phyloP scores from a whole-genome alignment of 2,113 vertebrate genomes.

The Seriola rivoliana region DNA sequence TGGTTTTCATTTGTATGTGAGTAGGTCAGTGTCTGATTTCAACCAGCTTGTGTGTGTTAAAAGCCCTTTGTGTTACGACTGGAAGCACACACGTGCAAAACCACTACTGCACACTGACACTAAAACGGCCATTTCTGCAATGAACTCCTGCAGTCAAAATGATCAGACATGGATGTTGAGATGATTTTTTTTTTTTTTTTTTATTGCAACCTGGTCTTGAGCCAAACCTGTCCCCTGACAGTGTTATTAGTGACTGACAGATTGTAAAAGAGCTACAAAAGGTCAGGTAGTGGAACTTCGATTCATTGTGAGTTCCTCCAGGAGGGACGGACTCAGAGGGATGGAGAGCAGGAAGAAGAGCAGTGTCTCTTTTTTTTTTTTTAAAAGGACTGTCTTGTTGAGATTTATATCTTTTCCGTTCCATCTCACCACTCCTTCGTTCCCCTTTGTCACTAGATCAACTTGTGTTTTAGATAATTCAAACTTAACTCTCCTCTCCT shows the following conservation, averaged over 20 bases:
- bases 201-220: constrained; percentile 44
- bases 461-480: constrained; percentile 27
- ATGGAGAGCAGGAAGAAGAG: constrained; percentile 38
- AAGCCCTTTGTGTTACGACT: background rate
- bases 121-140: background rate
- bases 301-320: constrained; percentile 34
- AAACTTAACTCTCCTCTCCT: constrained; percentile 17
- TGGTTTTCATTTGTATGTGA: constrained; percentile 7
- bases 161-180: background rate
- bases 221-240: constrained; percentile 43
- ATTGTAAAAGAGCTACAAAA: constrained; percentile 64
- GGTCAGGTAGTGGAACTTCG: constrained; percentile 49
- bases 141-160: background rate
- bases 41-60: constrained; percentile 1
- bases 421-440: constrained; percentile 41
- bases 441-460: constrained; percentile 41
- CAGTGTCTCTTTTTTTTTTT: background rate
- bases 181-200: constrained; percentile 18
- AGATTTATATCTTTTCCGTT: constrained; percentile 58
- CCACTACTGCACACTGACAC: background rate
- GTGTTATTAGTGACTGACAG: constrained; percentile 60
- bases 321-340: constrained; percentile 28
- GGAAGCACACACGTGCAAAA: background rate
- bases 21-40: background rate
- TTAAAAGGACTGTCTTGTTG: background rate